These are phyloP conservation scores for Panagrolaimus sp. DNA, from an alignment of 1,140 invertebrate species.

Conservation along the genomic window DNA sequence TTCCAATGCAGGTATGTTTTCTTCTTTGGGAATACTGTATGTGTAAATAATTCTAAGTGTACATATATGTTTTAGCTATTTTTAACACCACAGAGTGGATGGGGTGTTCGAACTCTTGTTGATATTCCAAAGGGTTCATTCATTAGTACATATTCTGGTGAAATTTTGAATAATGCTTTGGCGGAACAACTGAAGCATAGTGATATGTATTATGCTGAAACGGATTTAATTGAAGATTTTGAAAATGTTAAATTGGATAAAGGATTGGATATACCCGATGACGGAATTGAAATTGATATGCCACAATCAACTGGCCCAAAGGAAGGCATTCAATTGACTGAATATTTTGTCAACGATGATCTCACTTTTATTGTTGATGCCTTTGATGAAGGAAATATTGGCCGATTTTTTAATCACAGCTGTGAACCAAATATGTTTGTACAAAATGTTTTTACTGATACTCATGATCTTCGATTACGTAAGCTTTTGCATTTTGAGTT, in stretches of 20 bases:
- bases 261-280: background rate
- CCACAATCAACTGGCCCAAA: background rate
- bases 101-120: conserved; percentile 87
- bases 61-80: conserved; percentile 28
- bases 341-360: conserved; percentile 73
- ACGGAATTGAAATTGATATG: background rate
- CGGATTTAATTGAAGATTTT: conserved; percentile 28
- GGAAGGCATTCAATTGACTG: conserved; percentile 65
- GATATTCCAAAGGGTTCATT: conserved; percentile 72
- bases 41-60: background rate
- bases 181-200: conserved; percentile 23
- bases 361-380: conserved; percentile 89
- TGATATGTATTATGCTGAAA: conserved; percentile 35
- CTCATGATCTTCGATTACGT: conserved; percentile 89
- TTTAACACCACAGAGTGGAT: conserved; percentile 66
- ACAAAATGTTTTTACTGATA: conserved; percentile 95
- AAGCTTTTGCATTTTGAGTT: no score
- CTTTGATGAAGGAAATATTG: conserved; percentile 86
- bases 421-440: conserved; percentile 92
- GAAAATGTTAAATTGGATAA: background rate
- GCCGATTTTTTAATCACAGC: conserved; percentile 75
- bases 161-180: conserved; percentile 73
- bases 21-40: no score
- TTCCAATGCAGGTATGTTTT: conserved; percentile 27
- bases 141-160: conserved; percentile 68